A percentile compares a stretch with the other conserved stretches of the same genome.
phyloP scores from a whole-genome alignment of 2,888 invertebrate genomes.

The Cecidostiba fungosa region DNA sequence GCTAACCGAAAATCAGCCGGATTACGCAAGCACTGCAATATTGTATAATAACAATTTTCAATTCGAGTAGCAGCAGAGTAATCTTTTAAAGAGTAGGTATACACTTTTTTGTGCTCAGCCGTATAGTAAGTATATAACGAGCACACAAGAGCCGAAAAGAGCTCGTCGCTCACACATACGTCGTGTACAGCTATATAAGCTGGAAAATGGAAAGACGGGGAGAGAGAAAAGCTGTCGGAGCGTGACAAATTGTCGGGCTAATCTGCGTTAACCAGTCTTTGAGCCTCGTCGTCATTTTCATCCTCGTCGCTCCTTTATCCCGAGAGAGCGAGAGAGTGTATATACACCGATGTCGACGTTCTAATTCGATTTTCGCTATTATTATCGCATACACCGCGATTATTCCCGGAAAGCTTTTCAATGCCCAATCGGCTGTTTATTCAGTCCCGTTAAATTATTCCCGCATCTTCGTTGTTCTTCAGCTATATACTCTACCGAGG shows the following conservation, averaged over 20 bases:
- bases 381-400: no score
- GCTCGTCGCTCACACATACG: not conserved
- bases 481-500: not conserved
- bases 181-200: not conserved
- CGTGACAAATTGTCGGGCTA: slow-evolving; percentile 79
- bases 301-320: slow-evolving; percentile 69
- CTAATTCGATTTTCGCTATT: no score
- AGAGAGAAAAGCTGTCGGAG: slow-evolving; percentile 73
- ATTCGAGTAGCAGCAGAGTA: not conserved
- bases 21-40: not conserved
- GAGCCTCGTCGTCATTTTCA: slow-evolving; percentile 72
- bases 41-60: not conserved
- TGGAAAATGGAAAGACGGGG: slow-evolving; percentile 32
- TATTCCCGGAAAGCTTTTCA: not conserved
- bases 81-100: not conserved
- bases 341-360: no score
- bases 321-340: slow-evolving; percentile 69
- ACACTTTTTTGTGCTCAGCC: not conserved
- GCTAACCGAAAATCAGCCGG: not conserved
- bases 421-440: not conserved
- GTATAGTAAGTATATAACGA: not conserved
- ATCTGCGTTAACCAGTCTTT: slow-evolving; percentile 79
- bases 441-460: not conserved
- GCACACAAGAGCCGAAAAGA: not conserved
- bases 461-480: not conserved